Evolutionary conservation across 2,113 vertebrate species (phyloP).

Genomic region (Bufo bufo): DNA sequence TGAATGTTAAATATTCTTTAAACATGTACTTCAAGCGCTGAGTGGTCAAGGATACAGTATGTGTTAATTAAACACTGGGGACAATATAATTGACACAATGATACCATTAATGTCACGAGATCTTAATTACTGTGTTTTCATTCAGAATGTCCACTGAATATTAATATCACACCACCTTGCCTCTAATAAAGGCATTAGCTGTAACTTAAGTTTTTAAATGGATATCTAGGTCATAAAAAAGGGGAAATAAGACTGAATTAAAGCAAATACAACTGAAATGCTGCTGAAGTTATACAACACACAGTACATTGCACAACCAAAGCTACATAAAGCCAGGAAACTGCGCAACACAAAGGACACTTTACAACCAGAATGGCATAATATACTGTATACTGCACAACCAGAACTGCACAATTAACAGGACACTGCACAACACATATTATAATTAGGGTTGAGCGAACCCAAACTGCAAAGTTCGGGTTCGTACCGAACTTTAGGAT

Average conservation of each 20-base stretch:
- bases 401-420: not conserved
- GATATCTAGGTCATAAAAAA: not conserved
- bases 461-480: too few species aligned
- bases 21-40: constrained; percentile 36
- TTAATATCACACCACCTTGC: not conserved
- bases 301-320: not conserved
- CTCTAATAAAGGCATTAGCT: constrained; percentile 3
- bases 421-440: not conserved
- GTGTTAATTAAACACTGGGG: constrained; percentile 34
- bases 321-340: not conserved
- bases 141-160: constrained; percentile 29
- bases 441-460: not conserved
- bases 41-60: constrained; percentile 34
- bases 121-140: constrained; percentile 29
- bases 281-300: not conserved
- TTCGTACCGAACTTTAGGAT: too few species aligned
- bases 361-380: not conserved
- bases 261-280: not conserved
- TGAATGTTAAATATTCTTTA: constrained; percentile 44
- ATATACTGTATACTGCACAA: not conserved
- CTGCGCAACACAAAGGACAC: not conserved
- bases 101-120: constrained; percentile 43
- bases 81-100: constrained; percentile 34
- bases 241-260: not conserved
- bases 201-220: not conserved